These are phyloP conservation scores for Semotilus atromaculatus DNA, from an alignment of 2,797 vertebrate species.

Conservation along the genomic window DNA sequence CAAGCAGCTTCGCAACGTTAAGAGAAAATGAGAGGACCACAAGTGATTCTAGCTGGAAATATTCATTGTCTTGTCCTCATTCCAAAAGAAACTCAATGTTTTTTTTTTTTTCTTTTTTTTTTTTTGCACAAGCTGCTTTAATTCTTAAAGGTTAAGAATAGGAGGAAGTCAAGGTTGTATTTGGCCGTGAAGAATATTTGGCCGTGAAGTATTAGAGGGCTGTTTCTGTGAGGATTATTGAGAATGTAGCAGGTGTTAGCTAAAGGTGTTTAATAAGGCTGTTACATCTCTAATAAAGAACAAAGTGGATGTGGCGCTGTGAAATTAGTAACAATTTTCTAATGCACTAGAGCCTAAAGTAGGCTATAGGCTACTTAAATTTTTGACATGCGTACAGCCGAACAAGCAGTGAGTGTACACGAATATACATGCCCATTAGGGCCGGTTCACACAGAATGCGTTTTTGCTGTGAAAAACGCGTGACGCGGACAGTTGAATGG, in stretches of 20 bases:
- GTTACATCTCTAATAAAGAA: not conserved
- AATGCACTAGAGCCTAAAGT: slow-evolving; percentile 7
- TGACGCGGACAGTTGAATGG: no score
- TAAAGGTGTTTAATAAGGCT: not conserved
- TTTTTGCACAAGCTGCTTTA: slow-evolving; percentile 55
- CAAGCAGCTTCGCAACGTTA: not conserved
- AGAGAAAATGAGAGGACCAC: not conserved
- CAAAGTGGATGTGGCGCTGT: not conserved
- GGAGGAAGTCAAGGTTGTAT: slow-evolving; percentile 43
- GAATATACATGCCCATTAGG: not conserved
- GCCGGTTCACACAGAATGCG: no score
- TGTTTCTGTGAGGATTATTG: slow-evolving; percentile 29
- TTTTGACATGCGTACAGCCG: slow-evolving; percentile 8
- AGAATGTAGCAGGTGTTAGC: slow-evolving; percentile 19
- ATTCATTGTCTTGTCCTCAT: not conserved
- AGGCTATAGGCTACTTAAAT: not conserved
- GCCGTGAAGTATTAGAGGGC: slow-evolving; percentile 59
- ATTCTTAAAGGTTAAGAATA: slow-evolving; percentile 47
- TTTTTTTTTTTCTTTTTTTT: not conserved
- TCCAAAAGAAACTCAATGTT: not conserved
- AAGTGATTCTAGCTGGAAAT: slow-evolving; percentile 14
- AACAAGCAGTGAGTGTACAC: not conserved
- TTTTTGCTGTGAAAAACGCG: no score
- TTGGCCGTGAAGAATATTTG: slow-evolving; percentile 59
- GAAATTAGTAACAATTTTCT: not conserved